A percentile compares a stretch with the other conserved stretches of the same genome.
phyloP scores from a whole-genome alignment of 2,888 invertebrate genomes.

The Mystacides longicornis region DNA sequence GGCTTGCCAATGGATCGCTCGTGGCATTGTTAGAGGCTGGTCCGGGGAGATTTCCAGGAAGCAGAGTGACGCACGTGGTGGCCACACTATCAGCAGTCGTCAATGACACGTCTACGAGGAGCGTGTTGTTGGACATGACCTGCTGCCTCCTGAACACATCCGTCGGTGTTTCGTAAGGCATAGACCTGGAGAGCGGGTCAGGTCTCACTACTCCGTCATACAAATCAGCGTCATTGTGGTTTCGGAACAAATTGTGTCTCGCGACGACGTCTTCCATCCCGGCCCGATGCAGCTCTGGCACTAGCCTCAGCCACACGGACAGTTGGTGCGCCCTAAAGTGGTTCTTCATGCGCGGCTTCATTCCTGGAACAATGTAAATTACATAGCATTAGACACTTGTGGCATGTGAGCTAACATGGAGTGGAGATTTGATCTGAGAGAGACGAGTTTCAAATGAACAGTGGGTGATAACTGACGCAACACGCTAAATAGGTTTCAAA shows the following conservation, averaged over 20 bases:
- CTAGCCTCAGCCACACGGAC: slow-evolving; percentile 89
- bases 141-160: slow-evolving; percentile 51
- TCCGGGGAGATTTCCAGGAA: slow-evolving; percentile 46
- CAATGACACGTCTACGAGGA: slow-evolving; percentile 52
- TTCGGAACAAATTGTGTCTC: slow-evolving; percentile 80
- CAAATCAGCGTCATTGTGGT: slow-evolving; percentile 79
- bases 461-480: too few relatives aligned
- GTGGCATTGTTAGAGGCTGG: slow-evolving; percentile 44
- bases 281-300: slow-evolving; percentile 82
- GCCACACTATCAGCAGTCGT: slow-evolving; percentile 64
- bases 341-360: slow-evolving; percentile 85
- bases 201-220: slow-evolving; percentile 86
- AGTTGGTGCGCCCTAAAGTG: slow-evolving; percentile 93
- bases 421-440: too few relatives aligned
- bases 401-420: too few relatives aligned
- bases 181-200: slow-evolving; percentile 65
- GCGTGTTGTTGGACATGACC: slow-evolving; percentile 41
- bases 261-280: slow-evolving; percentile 86
- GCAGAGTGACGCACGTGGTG: slow-evolving; percentile 63
- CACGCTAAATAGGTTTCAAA: too few relatives aligned
- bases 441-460: too few relatives aligned
- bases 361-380: slow-evolving; percentile 53
- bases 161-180: slow-evolving; percentile 46
- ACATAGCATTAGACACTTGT: too few relatives aligned
- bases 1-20: slow-evolving; percentile 58